A percentile compares a stretch with the other conserved stretches of the same genome.
These are phyloP conservation scores for Elanus axillaris DNA, from an alignment of 2,113 vertebrate species.

Conservation along the genomic window DNA sequence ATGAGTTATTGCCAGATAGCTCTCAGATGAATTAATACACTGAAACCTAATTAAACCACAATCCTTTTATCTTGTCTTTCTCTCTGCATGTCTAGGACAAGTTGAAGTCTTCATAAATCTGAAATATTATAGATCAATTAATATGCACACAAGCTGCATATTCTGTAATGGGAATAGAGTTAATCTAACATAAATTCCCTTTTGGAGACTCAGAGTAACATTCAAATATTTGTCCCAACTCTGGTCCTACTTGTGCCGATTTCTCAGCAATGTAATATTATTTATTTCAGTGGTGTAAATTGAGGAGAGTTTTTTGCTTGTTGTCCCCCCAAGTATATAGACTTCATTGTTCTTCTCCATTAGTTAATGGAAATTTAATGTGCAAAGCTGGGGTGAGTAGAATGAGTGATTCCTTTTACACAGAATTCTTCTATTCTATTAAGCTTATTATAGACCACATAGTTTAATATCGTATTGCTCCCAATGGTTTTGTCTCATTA, in stretches of 20 bases:
- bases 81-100: neutral
- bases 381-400: neutral
- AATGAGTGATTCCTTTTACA: neutral
- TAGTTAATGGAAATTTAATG: neutral
- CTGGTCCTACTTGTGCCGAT: neutral
- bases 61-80: conserved; percentile 6
- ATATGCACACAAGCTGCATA: neutral
- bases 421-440: neutral
- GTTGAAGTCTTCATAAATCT: conserved; percentile 1
- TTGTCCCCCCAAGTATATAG: neutral
- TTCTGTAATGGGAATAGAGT: neutral
- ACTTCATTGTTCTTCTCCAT: neutral
- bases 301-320: neutral
- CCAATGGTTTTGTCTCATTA: neutral
- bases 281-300: neutral
- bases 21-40: neutral
- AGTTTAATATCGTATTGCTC: neutral
- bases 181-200: neutral
- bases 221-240: neutral
- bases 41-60: conserved; percentile 26
- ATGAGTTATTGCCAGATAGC: neutral
- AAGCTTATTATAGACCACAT: neutral
- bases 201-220: neutral
- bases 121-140: conserved; percentile 6
- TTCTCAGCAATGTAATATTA: neutral